These are phyloP conservation scores for Bos indicus DNA, from an alignment of 2,113 vertebrate species.

Conservation along the genomic window DNA sequence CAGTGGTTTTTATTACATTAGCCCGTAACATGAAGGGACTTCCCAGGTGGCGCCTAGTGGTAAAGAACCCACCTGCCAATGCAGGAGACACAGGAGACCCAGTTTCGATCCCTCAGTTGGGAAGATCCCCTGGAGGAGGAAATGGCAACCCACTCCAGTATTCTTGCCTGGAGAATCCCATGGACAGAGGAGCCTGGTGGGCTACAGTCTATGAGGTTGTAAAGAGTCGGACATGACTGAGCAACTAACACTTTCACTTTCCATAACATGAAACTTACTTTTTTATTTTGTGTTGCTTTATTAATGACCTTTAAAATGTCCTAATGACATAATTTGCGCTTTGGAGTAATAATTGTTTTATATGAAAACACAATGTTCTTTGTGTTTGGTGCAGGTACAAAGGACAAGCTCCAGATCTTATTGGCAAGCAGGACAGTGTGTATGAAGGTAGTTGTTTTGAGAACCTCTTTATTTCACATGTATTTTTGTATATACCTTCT, in stretches of 20 bases:
- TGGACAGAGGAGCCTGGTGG: neutral
- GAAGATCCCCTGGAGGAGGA: neutral
- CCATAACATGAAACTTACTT: constrained; percentile 21
- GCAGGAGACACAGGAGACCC: neutral
- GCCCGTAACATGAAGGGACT: neutral
- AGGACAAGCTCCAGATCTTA: constrained; percentile 95
- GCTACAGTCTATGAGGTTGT: neutral
- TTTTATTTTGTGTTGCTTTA: constrained; percentile 62
- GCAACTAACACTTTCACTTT: neutral
- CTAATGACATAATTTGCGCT: constrained; percentile 66
- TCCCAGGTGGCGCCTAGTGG: neutral
- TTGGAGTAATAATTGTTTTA: constrained; percentile 60
- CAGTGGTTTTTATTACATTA: constrained; percentile 28
- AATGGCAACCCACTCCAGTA: neutral
- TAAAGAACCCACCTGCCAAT: neutral
- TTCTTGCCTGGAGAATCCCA: neutral
- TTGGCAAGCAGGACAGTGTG: constrained; percentile 98
- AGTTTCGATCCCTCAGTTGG: neutral
- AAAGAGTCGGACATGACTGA: neutral
- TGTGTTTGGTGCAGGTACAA: constrained; percentile 87
- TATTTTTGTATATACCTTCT: constrained; percentile 49
- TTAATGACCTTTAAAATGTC: constrained; percentile 69
- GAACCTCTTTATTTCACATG: constrained; percentile 55
- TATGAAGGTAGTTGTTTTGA: constrained; percentile 91
- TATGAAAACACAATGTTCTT: constrained; percentile 66